Evolutionary conservation across 2,888 invertebrate species (phyloP).

Genomic region (Drosophila imparisetae): DNA sequence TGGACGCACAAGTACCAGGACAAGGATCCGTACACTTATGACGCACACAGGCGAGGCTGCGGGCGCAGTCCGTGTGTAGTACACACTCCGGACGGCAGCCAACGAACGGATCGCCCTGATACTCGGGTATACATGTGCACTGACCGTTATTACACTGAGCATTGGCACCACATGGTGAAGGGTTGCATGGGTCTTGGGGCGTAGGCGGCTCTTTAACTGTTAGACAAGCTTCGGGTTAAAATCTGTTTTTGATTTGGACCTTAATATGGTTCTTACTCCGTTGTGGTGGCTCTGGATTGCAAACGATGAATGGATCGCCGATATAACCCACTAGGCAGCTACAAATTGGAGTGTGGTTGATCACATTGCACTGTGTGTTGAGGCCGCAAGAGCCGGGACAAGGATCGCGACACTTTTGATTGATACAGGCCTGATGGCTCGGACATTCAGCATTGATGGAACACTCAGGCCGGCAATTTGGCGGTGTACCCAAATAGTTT

Average conservation of each 20-base stretch:
- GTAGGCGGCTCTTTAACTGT: conserved; percentile 61
- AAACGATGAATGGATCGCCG: conserved; percentile 88
- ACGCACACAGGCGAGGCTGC: conserved; percentile 89
- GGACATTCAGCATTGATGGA: conserved; percentile 90
- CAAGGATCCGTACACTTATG: conserved; percentile 91
- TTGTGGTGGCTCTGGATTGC: conserved; percentile 85
- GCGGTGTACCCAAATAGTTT: conserved; percentile 90
- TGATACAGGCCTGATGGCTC: conserved; percentile 89
- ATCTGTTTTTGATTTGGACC: background rate
- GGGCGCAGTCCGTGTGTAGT: conserved; percentile 88
- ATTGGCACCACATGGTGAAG: conserved; percentile 90
- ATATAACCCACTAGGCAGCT: conserved; percentile 87
- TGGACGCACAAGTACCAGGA: conserved; percentile 89
- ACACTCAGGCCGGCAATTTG: conserved; percentile 91
- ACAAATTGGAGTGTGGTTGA: conserved; percentile 90
- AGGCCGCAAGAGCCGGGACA: conserved; percentile 88
- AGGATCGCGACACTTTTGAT: conserved; percentile 91
- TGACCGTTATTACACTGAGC: conserved; percentile 88
- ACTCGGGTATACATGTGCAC: conserved; percentile 89
- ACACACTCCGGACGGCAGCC: conserved; percentile 90
- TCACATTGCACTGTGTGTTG: conserved; percentile 87
- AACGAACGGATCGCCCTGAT: conserved; percentile 89
- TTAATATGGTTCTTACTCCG: conserved; percentile 73
- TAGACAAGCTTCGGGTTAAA: conserved; percentile 14
- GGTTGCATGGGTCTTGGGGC: conserved; percentile 87